A percentile compares a stretch with the other conserved stretches of the same genome.
Evolutionary conservation across 2,797 vertebrate species (phyloP).

Genomic region (Poeciliopsis infans): DNA sequence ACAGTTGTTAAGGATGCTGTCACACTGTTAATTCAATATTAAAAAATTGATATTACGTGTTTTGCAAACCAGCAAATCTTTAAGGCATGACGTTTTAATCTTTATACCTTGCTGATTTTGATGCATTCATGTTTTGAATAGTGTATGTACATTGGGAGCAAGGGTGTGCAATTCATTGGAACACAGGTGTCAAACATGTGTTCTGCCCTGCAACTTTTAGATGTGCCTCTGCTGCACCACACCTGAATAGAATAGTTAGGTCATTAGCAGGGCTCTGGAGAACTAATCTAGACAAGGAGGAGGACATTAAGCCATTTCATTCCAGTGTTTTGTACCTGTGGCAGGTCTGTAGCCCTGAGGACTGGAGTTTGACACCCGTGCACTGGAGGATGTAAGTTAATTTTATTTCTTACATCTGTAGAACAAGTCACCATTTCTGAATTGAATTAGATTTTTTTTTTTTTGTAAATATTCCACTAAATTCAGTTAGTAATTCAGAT

Average conservation of each 20-base stretch:
- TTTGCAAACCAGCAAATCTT: not conserved
- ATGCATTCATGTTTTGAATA: not conserved
- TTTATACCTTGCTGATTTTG: not conserved
- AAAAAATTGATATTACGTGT: not conserved
- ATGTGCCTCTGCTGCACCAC: no score
- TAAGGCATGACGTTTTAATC: not conserved
- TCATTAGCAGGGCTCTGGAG: no score
- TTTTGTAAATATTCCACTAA: not conserved
- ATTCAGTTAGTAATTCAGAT: not conserved
- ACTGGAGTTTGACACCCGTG: no score
- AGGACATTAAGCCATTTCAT: no score
- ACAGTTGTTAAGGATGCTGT: not conserved
- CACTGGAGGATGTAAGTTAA: not conserved
- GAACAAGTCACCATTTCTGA: not conserved
- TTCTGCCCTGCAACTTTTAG: no score
- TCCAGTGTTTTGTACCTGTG: no score
- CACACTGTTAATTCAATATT: not conserved
- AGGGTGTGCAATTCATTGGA: not conserved
- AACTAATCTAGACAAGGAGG: no score
- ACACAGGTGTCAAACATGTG: no score
- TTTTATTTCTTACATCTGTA: not conserved
- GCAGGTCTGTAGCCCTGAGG: no score
- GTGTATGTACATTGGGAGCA: not conserved
- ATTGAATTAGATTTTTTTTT: not conserved
- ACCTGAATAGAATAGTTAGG: no score